Conservation (phyloP, 2,888 invertebrate species). For the Celastrina argiolus region DNA sequence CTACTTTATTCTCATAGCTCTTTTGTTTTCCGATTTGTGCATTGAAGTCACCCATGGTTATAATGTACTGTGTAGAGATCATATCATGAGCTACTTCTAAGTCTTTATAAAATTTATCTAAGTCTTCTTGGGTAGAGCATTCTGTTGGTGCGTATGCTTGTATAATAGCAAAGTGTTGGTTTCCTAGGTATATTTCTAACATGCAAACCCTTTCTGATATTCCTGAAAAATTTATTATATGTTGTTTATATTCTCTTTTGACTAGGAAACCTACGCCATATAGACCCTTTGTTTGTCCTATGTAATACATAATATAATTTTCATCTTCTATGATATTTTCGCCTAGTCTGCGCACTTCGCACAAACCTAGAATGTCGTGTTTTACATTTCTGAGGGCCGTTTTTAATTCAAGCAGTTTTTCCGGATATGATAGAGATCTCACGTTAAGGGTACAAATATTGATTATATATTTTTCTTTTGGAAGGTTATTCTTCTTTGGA, state of each 20-base stretch:
- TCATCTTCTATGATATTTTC: constrained; percentile 26
- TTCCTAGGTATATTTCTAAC: constrained; percentile 26
- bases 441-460: background rate
- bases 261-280: constrained; percentile 35
- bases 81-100: background rate
- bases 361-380: background rate
- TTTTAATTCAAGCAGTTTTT: background rate
- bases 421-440: background rate
- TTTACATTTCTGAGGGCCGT: background rate
- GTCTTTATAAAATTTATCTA: background rate
- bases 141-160: constrained; percentile 21
- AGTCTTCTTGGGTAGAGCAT: constrained; percentile 14
- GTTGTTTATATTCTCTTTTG: constrained; percentile 31
- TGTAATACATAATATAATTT: constrained; percentile 32
- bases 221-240: constrained; percentile 33
- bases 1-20: constrained; percentile 11
- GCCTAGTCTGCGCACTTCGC: background rate
- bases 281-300: constrained; percentile 34
- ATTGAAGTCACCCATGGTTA: background rate
- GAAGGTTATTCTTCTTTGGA: background rate
- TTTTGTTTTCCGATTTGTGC: constrained; percentile 5
- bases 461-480: background rate
- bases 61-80: background rate
- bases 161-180: constrained; percentile 4
- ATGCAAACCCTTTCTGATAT: constrained; percentile 36